Conservation (phyloP, 2,888 invertebrate genomes). For the Trissolcus japonicus region DNA sequence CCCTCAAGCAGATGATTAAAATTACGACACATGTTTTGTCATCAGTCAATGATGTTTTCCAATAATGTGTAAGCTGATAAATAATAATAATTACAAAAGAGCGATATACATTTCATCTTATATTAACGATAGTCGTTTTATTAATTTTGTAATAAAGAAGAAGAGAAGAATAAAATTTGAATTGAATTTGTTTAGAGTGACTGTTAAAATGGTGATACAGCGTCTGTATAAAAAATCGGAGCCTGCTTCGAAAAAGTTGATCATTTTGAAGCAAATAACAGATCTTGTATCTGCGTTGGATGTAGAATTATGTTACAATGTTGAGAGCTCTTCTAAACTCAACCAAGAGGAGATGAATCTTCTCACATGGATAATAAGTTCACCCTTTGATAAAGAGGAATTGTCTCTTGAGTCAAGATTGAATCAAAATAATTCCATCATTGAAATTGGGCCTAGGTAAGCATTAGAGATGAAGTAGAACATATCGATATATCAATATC, state of each 20-base stretch:
- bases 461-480: no score
- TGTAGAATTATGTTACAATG: slow-evolving; percentile 89
- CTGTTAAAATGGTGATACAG: slow-evolving; percentile 78
- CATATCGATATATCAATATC: no score
- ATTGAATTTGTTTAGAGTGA: slow-evolving; percentile 1
- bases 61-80: slow-evolving; percentile 6
- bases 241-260: slow-evolving; percentile 64
- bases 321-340: slow-evolving; percentile 79
- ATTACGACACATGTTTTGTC: slow-evolving; percentile 23
- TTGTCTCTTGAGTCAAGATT: slow-evolving; percentile 79
- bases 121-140: no score
- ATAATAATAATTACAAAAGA: background rate
- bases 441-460: slow-evolving; percentile 82
- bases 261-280: slow-evolving; percentile 60
- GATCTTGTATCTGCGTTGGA: slow-evolving; percentile 77
- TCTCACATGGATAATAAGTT: slow-evolving; percentile 87
- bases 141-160: no score
- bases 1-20: background rate
- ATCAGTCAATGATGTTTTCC: slow-evolving; percentile 15
- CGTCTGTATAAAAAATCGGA: slow-evolving; percentile 81
- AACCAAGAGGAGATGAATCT: slow-evolving; percentile 80
- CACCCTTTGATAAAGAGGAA: slow-evolving; percentile 81
- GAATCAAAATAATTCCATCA: slow-evolving; percentile 73
- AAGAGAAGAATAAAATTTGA: background rate
- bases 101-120: no score